Conservation (phyloP, 1,140 invertebrate genomes). For the Hesperophylax magnus region DNA sequence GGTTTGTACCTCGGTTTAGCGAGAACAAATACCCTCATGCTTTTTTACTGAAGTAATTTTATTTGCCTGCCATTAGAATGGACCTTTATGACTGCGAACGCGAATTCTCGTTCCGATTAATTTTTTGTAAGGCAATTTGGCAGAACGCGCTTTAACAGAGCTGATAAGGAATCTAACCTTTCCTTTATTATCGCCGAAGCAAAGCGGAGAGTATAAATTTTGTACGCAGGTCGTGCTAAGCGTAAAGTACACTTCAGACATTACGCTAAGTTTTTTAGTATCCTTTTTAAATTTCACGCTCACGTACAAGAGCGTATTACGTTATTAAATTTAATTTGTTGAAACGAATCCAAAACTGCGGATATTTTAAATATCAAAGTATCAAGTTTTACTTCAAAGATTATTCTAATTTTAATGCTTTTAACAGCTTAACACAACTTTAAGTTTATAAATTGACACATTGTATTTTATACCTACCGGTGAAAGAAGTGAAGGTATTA, state of each 20-base stretch:
- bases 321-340: constrained; percentile 20
- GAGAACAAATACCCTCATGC: neutral
- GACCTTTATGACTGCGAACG: constrained; percentile 42
- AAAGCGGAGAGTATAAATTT: constrained; percentile 48
- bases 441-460: no score
- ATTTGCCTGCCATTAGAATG: constrained; percentile 50
- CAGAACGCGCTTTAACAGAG: constrained; percentile 13
- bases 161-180: constrained; percentile 51
- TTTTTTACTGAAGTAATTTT: constrained; percentile 38
- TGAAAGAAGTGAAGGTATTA: no score
- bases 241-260: constrained; percentile 24
- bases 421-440: no score
- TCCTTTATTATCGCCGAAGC: constrained; percentile 29
- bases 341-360: neutral
- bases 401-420: no score
- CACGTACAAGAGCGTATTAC: constrained; percentile 11
- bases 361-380: neutral
- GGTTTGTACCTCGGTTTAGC: neutral
- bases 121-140: constrained; percentile 43
- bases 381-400: no score
- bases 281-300: constrained; percentile 18
- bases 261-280: constrained; percentile 26
- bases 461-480: no score
- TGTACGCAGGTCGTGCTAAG: constrained; percentile 27
- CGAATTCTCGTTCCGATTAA: constrained; percentile 25